Percentiles rank a stretch among this genome's conserved stretches.
These are phyloP conservation scores for Parazoanthus darwini DNA, from an alignment of 92 coral and sea anemone species.

Conservation along the genomic window DNA sequence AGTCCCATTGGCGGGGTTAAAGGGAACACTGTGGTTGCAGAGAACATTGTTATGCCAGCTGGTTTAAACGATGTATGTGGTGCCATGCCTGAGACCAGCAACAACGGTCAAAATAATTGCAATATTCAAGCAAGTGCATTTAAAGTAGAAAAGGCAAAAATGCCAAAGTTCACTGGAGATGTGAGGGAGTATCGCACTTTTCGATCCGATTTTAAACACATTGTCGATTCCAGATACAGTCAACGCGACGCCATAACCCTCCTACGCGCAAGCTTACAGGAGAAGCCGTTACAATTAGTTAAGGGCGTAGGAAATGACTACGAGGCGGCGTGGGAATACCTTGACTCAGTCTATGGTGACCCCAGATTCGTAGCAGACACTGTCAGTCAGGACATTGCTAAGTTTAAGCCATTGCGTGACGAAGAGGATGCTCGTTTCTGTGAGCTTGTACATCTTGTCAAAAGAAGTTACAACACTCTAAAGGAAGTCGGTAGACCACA, in stretches of 20 bases:
- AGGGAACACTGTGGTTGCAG: neutral
- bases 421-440: slow-evolving; percentile 67
- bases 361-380: slow-evolving; percentile 63
- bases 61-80: neutral
- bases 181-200: slow-evolving; percentile 57
- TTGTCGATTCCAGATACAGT: slow-evolving; percentile 52
- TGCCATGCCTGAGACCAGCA: neutral
- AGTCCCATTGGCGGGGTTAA: neutral
- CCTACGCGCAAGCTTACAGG: slow-evolving; percentile 46
- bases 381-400: slow-evolving; percentile 61
- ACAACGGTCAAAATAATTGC: neutral
- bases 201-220: slow-evolving; percentile 64
- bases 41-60: neutral
- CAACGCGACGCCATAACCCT: slow-evolving; percentile 52
- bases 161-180: slow-evolving; percentile 19
- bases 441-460: slow-evolving; percentile 63
- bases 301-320: slow-evolving; percentile 67
- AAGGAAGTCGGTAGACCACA: slow-evolving; percentile 62
- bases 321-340: slow-evolving; percentile 64
- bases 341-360: slow-evolving; percentile 60
- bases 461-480: slow-evolving; percentile 61
- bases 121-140: neutral
- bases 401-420: slow-evolving; percentile 55
- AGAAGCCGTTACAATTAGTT: slow-evolving; percentile 56
- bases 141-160: neutral